phyloP scores from a whole-genome alignment of 2,888 invertebrate species.

The Dasysyrphus tricinctus region DNA sequence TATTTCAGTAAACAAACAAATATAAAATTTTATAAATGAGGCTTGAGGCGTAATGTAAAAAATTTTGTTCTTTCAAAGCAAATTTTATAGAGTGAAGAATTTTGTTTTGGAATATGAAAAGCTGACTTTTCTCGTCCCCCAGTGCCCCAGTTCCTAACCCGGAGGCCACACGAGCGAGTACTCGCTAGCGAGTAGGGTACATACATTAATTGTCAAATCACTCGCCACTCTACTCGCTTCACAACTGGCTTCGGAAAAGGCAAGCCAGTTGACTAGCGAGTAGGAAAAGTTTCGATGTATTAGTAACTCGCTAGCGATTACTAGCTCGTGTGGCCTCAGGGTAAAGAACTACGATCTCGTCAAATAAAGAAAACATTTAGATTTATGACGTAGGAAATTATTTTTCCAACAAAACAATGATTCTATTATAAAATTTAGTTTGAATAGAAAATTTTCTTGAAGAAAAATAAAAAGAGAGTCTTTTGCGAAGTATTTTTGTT shows the following conservation, averaged over 20 bases:
- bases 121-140: not conserved
- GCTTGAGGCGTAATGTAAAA: not conserved
- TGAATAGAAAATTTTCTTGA: constrained; percentile 3
- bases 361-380: not conserved
- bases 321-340: too few species aligned
- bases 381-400: not conserved
- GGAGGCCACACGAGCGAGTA: too few species aligned
- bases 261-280: too few species aligned
- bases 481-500: not conserved
- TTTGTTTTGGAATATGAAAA: constrained; percentile 2
- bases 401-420: constrained; percentile 9
- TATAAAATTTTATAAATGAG: constrained; percentile 12
- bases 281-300: too few species aligned
- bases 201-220: too few species aligned
- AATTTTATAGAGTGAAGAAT: not conserved
- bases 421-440: not conserved
- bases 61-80: not conserved
- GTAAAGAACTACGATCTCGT: not conserved
- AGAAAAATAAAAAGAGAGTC: not conserved
- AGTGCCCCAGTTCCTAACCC: too few species aligned
- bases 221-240: too few species aligned
- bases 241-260: too few species aligned
- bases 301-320: too few species aligned
- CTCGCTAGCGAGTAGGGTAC: too few species aligned
- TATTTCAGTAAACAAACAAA: constrained; percentile 17